Percentiles rank a stretch among this genome's conserved stretches.
Conservation (phyloP, 2,797 vertebrate species). For the Anguilla obscura region DNA sequence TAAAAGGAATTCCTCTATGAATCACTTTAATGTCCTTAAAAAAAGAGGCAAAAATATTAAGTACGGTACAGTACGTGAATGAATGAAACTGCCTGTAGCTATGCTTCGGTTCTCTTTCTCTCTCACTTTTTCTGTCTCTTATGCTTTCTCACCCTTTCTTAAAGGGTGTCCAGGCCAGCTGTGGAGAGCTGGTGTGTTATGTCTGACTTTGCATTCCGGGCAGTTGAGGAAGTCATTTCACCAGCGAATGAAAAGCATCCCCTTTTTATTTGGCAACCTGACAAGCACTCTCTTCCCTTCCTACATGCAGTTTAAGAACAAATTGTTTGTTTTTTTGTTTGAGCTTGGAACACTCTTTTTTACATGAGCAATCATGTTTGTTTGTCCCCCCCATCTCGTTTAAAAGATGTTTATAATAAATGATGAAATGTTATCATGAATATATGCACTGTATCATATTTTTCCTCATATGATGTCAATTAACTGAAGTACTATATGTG, state of each 20-base stretch:
- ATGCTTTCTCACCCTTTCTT: neutral
- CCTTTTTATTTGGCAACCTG: neutral
- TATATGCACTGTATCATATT: neutral
- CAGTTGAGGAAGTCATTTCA: neutral
- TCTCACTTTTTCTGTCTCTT: constrained; percentile 19
- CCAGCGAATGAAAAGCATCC: neutral
- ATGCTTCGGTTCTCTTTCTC: neutral
- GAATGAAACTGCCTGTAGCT: neutral
- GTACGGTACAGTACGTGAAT: neutral
- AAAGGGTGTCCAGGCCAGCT: constrained; percentile 4
- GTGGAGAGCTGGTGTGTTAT: neutral
- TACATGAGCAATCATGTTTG: neutral
- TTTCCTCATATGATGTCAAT: neutral
- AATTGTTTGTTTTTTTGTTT: neutral
- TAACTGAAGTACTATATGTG: neutral
- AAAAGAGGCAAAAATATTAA: neutral
- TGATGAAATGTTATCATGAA: neutral
- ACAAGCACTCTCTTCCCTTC: neutral
- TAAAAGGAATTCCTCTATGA: neutral
- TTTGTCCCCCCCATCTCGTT: neutral
- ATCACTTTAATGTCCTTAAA: neutral
- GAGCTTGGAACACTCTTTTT: neutral
- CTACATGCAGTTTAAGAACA: neutral
- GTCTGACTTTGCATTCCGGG: neutral
- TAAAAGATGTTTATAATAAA: neutral